Evolutionary conservation across 2,888 invertebrate genomes (phyloP).

Genomic region (Tachina lurida): DNA sequence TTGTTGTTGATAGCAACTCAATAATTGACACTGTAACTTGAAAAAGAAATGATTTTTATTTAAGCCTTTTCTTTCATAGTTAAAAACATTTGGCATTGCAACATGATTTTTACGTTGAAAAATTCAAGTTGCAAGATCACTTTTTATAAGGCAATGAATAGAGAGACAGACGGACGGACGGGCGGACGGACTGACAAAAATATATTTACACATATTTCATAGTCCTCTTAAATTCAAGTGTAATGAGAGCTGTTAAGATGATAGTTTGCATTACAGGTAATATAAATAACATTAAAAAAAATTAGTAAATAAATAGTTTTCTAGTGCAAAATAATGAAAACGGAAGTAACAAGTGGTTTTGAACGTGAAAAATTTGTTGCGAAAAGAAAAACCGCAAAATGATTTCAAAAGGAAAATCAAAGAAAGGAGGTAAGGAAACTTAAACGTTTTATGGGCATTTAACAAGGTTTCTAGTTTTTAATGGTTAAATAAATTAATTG

Average conservation of each 20-base stretch:
- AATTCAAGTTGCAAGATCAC: slow-evolving; percentile 25
- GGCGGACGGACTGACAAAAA: too few species aligned
- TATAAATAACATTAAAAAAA: slow-evolving; percentile 41
- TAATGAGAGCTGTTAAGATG: slow-evolving; percentile 47
- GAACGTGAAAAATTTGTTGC: background rate
- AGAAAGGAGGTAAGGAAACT: slow-evolving; percentile 4
- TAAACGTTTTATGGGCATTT: background rate
- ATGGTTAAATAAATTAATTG: background rate
- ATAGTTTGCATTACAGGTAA: slow-evolving; percentile 32
- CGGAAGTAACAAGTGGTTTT: slow-evolving; percentile 63
- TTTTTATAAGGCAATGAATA: slow-evolving; percentile 12
- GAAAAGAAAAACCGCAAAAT: slow-evolving; percentile 8
- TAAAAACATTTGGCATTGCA: slow-evolving; percentile 42
- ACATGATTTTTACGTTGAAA: slow-evolving; percentile 13
- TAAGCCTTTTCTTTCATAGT: background rate
- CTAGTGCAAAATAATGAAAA: slow-evolving; percentile 48
- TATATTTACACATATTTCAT: background rate
- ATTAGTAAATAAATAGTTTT: slow-evolving; percentile 34
- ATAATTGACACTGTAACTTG: slow-evolving; percentile 64
- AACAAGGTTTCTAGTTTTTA: background rate
- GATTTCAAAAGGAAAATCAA: background rate
- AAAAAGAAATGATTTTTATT: slow-evolving; percentile 20
- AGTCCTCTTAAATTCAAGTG: slow-evolving; percentile 60
- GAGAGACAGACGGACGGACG: background rate
- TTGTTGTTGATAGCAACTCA: slow-evolving; percentile 34